A percentile compares a stretch with the other conserved stretches of the same genome.
Evolutionary conservation across 2,797 vertebrate species (phyloP).

Genomic region (Peromyscus nudipes): DNA sequence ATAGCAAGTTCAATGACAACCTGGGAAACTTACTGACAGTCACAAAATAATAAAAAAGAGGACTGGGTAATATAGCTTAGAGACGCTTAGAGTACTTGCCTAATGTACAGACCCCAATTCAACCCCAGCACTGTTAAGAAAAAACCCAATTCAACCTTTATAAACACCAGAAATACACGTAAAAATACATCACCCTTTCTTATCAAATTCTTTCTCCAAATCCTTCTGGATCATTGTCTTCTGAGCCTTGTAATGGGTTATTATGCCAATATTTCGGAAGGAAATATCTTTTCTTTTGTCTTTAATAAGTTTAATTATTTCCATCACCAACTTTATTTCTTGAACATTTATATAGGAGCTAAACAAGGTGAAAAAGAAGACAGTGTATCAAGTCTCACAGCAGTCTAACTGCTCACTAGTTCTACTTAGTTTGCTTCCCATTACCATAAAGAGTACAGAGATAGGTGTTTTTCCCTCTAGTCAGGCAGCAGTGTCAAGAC

Average conservation of each 20-base stretch:
- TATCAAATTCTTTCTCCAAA: slow-evolving; percentile 86
- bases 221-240: slow-evolving; percentile 89
- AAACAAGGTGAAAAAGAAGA: slow-evolving; percentile 67
- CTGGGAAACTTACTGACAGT: not conserved
- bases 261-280: slow-evolving; percentile 90
- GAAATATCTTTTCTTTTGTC: slow-evolving; percentile 86
- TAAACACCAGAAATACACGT: slow-evolving; percentile 1
- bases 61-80: not conserved
- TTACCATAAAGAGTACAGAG: not conserved
- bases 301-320: slow-evolving; percentile 90
- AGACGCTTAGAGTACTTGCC: not conserved
- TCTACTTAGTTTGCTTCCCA: not conserved
- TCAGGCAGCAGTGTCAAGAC: not conserved
- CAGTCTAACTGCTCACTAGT: not conserved
- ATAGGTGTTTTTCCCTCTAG: not conserved
- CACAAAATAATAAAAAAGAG: not conserved
- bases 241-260: slow-evolving; percentile 94
- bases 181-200: slow-evolving; percentile 84
- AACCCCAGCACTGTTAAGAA: not conserved
- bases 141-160: not conserved
- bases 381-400: not conserved
- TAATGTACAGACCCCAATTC: not conserved
- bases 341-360: slow-evolving; percentile 92
- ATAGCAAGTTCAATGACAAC: not conserved
- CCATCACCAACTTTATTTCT: slow-evolving; percentile 91